Percentiles rank a stretch among this genome's conserved stretches.
These are phyloP conservation scores for Priocnemis perturbator DNA, from an alignment of 2,888 invertebrate genomes.

Conservation along the genomic window DNA sequence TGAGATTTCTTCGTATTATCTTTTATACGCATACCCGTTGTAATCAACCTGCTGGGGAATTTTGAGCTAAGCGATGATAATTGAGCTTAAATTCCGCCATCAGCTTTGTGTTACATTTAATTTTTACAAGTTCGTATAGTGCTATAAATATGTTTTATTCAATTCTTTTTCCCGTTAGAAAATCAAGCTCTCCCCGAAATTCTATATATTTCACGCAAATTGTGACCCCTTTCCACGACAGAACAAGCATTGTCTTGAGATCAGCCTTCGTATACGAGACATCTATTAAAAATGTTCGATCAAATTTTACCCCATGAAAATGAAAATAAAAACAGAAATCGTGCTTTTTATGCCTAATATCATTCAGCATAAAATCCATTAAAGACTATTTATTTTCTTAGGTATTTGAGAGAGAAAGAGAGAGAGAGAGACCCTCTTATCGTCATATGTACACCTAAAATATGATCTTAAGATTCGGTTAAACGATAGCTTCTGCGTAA, in stretches of 20 bases:
- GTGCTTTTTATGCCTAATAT: conserved; percentile 3
- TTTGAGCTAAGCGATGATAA: too few relatives aligned
- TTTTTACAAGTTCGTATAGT: too few relatives aligned
- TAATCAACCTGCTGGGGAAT: too few relatives aligned
- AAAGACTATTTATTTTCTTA: conserved; percentile 9
- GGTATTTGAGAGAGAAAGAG: not conserved
- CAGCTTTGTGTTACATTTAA: too few relatives aligned
- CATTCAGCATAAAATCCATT: not conserved
- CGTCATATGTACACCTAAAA: not conserved
- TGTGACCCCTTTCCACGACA: not conserved
- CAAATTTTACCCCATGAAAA: not conserved
- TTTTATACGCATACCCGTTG: not conserved
- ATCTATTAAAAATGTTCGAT: not conserved
- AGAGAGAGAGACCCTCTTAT: not conserved
- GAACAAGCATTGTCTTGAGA: not conserved
- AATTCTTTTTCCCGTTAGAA: not conserved
- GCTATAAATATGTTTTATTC: not conserved
- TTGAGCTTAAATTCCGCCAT: too few relatives aligned
- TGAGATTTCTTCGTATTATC: not conserved
- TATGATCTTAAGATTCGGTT: too few relatives aligned
- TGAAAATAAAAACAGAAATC: not conserved
- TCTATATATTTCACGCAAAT: too few relatives aligned
- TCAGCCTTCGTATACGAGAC: not conserved
- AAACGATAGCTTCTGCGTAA: not conserved
- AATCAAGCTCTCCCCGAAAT: not conserved